Base-by-base conservation (phyloP, 2,888 invertebrate species). In the Napeogenes inachia region DNA sequence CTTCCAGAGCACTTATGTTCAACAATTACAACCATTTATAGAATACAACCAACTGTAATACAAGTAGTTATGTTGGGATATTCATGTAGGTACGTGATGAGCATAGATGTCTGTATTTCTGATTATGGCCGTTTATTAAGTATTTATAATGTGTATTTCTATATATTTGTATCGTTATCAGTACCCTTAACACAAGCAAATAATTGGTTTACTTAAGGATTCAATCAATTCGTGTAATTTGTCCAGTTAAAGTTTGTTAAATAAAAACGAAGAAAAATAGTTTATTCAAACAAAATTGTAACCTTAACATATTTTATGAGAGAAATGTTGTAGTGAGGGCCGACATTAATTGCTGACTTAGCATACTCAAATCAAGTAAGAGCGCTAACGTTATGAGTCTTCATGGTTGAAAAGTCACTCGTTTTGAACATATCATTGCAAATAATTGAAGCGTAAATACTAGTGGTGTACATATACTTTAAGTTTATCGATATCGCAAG, bases 331-430 rank as follows among this genome's bases (percentile, higher is more conserved):
- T n/a, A 21, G 38, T 45, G 32, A 10, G 12, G 30, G 54, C 6
- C 21, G 60, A 55, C 56, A 13, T 53, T 58, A 60, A 64, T 61
- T 64, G 64, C 56, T 57, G 61, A 55, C 54, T 61, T 53, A 58
- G 46, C 58, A 53, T 45, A 56, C 57, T 60, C 60, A 60, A 63
- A 63, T 63, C 50, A 61, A 61, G 56, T 21, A 8, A 57, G 38
- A 46, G 61, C 54, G 53, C 47, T 6, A 3, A 47, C n/a, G 21
- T n/a, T 47, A 13, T 21, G 47, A 47, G n/a, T 8, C 10, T 30
- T 50, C 30, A 30, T 8, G 50, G 50, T 50, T 50, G 50, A 30
- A 30, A 50, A 21, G 47, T 35, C 30, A 35, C 55, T 47, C 60
- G 55, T 60, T 60, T 54, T 45, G 38, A 45, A 61, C 47, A 56